phyloP scores from a whole-genome alignment of 2,888 invertebrate genomes.

The Callyntrura guangdongensis region DNA sequence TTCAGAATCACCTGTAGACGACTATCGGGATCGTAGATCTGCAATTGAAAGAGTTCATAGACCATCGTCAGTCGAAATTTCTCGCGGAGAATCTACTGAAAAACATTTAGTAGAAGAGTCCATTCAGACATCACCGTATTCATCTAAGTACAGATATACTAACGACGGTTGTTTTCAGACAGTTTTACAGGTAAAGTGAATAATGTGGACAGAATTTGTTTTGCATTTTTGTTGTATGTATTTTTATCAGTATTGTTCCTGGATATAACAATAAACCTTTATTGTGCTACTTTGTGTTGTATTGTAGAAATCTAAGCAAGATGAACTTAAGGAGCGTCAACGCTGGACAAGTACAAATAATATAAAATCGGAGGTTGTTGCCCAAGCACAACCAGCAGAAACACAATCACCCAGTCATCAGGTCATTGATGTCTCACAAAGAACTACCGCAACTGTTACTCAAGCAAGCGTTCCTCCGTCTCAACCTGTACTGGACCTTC shows the following conservation, averaged over 20 bases:
- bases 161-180: constrained; percentile 80
- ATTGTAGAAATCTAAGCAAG: constrained; percentile 70
- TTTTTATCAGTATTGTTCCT: no score
- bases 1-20: constrained; percentile 28
- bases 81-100: constrained; percentile 76
- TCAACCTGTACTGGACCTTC: constrained; percentile 89
- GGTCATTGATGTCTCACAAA: constrained; percentile 65
- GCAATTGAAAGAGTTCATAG: constrained; percentile 66
- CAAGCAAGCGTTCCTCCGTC: constrained; percentile 68
- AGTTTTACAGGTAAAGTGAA: constrained; percentile 81
- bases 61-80: constrained; percentile 78
- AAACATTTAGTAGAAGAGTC: constrained; percentile 67
- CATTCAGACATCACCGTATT: constrained; percentile 74
- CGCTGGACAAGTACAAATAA: constrained; percentile 80
- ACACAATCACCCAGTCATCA: constrained; percentile 43
- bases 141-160: constrained; percentile 75
- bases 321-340: constrained; percentile 67
- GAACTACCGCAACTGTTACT: constrained; percentile 72
- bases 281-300: no score
- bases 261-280: background rate
- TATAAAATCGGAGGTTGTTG: constrained; percentile 59
- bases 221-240: no score
- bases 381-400: constrained; percentile 40
- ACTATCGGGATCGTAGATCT: constrained; percentile 59
- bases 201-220: background rate